Conservation (phyloP, 2,797 vertebrate species). For the Schizopygopsis malacanthus region DNA sequence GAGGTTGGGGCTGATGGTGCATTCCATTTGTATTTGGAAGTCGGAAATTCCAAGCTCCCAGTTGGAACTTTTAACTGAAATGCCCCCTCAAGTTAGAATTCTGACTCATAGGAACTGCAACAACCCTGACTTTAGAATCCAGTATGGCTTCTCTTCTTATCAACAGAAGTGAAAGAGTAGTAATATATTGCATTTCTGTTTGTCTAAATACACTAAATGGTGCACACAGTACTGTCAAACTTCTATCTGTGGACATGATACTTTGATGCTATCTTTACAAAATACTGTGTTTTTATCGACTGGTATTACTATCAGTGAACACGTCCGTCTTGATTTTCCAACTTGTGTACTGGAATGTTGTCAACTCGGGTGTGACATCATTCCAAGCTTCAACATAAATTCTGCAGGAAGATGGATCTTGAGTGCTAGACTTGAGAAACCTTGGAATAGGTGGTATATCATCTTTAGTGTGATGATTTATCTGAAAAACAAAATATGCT, state of each 20-base stretch:
- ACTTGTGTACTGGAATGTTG: neutral
- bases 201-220: neutral
- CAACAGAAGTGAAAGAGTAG: neutral
- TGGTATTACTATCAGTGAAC: neutral
- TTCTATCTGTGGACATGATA: neutral
- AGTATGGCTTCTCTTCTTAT: neutral
- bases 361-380: neutral
- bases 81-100: neutral
- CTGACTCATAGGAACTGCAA: neutral
- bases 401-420: neutral
- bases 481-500: neutral
- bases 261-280: neutral
- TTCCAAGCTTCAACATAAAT: neutral
- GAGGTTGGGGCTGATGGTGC: neutral
- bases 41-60: neutral
- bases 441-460: neutral
- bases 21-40: neutral
- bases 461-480: neutral
- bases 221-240: neutral
- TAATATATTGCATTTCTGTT: neutral
- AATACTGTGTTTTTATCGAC: neutral
- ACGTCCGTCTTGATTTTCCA: neutral
- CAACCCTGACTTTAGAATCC: neutral
- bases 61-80: neutral
- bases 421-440: neutral